Evolutionary conservation across 2,888 invertebrate genomes (phyloP), one percentile per base, ranked within the genome.

Genomic region (Encarsia formosa): DNA sequence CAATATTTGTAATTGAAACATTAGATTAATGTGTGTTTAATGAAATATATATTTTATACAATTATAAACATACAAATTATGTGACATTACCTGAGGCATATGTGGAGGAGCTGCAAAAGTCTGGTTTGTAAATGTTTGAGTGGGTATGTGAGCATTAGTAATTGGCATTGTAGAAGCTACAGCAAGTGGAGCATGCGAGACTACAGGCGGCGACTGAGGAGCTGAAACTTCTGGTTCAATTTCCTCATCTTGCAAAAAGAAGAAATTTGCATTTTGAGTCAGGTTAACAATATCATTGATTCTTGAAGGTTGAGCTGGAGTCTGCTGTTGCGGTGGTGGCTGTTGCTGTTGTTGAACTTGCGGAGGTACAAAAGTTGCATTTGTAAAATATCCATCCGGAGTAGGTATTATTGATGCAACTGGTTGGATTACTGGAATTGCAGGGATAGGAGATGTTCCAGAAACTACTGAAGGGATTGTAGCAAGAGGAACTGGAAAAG

Each of bases 221-320:
- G 79, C 76, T 8, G 47, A n/a, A 18, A 11, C 40, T 18, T 52
- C 52, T 20, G 56, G 52, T 71, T 91, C 91, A 59, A 91, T 79
- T 75, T 93, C 93, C 19, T 93, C 93, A 67, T 95, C 93, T 78
- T 95, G 92, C 49, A 93, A 79, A 73, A 89, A 89, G 72, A 82
- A 87, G 75, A 88, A 88, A 70, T 85, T 87, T 52, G 87, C 86
- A n/a, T n/a, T n/a, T n/a, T n/a, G n/a, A 6, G 69, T 69, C 19
- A 86, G 86, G 23, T 87, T 87, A 60, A 88, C 83, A 24, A 88
- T 86, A 66, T 89, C 88, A 11, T 86, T 80, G 56, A 88, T 80
- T 4, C 88, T 87, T 55, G 82, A 77, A 2, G 42, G 51, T 8
- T 61, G 63, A 31, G 46, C 44, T 4, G 48, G 22, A n/a, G 37